A percentile compares a stretch with the other conserved stretches of the same genome.
Conservation (phyloP, 1,140 invertebrate genomes). For the Charaxes varanes region DNA sequence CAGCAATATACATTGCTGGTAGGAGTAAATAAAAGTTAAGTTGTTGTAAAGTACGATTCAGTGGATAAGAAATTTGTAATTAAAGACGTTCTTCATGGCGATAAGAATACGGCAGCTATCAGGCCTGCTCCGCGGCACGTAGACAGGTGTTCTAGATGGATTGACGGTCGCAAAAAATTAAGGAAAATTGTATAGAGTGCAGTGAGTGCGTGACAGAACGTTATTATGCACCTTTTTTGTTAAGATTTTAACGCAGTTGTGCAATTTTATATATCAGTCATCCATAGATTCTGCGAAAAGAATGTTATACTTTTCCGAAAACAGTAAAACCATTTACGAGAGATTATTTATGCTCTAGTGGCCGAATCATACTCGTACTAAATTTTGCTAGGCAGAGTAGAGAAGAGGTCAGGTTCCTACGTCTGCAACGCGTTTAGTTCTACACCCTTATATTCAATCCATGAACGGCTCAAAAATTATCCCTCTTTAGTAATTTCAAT, state of each 20-base stretch:
- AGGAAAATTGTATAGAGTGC: slow-evolving; percentile 26
- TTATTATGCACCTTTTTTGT: slow-evolving; percentile 24
- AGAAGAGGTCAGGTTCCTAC: too few relatives aligned
- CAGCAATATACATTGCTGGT: slow-evolving; percentile 4
- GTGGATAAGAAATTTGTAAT: slow-evolving; percentile 2
- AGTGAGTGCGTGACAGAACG: slow-evolving; percentile 18
- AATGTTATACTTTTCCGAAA: neutral
- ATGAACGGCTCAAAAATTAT: too few relatives aligned
- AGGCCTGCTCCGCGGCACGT: slow-evolving; percentile 34
- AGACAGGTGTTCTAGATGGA: slow-evolving; percentile 35
- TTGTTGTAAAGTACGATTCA: neutral
- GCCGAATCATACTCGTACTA: too few relatives aligned
- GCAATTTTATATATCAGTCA: neutral
- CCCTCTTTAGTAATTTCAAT: too few relatives aligned
- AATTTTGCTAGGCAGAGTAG: too few relatives aligned
- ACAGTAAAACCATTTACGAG: neutral
- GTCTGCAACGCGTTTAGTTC: too few relatives aligned
- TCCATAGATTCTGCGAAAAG: neutral
- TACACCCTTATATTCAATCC: too few relatives aligned
- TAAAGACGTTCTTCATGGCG: neutral
- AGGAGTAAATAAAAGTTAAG: neutral
- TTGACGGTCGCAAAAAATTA: slow-evolving; percentile 33
- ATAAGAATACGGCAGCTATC: neutral
- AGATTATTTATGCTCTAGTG: too few relatives aligned
- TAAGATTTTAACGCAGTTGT: slow-evolving; percentile 5